phyloP scores from a whole-genome alignment of 2,888 invertebrate species.

The Lucinisca nassula region DNA sequence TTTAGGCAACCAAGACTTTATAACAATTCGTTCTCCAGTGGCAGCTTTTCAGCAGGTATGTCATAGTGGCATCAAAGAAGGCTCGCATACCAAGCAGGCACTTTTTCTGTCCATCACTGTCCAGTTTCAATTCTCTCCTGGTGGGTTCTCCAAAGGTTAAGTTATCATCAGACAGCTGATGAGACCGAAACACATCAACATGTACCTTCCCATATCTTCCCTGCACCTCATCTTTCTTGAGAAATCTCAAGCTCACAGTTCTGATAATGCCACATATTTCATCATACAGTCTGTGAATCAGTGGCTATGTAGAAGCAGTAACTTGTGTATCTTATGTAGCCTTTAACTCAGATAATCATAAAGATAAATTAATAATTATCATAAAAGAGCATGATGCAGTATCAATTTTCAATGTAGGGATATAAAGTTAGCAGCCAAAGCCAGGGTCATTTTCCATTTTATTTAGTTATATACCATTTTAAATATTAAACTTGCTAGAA shows the following conservation, averaged over 20 bases:
- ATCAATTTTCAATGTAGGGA: background rate
- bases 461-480: background rate
- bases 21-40: background rate
- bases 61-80: background rate
- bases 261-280: slow-evolving; percentile 52
- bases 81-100: background rate
- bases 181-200: background rate
- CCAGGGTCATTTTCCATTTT: background rate
- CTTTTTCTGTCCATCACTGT: slow-evolving; percentile 4
- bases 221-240: slow-evolving; percentile 17
- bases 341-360: background rate
- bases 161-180: slow-evolving; percentile 36
- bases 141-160: slow-evolving; percentile 29
- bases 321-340: background rate
- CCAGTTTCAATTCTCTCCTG: slow-evolving; percentile 21
- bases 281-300: slow-evolving; percentile 74
- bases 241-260: slow-evolving; percentile 30
- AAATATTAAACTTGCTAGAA: too few relatives aligned
- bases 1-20: background rate
- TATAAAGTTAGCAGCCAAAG: background rate
- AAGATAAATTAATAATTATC: background rate
- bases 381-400: background rate
- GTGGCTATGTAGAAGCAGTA: background rate
- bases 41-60: background rate
- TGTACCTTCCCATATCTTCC: slow-evolving; percentile 19